Conservation (phyloP, 2,888 invertebrate species). For the Tachina fera region DNA sequence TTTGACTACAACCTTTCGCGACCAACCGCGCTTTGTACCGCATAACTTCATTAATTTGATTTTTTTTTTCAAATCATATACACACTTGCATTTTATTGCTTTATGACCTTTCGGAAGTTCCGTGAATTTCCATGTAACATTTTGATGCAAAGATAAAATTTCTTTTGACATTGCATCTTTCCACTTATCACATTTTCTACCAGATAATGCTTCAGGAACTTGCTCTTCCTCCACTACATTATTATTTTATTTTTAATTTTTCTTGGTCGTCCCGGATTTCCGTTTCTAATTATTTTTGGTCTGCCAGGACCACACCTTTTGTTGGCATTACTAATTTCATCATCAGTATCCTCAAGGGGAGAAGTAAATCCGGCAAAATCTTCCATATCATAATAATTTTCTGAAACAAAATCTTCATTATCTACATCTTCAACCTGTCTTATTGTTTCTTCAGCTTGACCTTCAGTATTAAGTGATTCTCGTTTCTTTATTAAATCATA, state of each 20-base stretch:
- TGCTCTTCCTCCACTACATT: constrained; percentile 18
- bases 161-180: constrained; percentile 13
- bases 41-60: neutral
- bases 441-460: neutral
- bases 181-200: neutral
- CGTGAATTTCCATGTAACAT: too few relatives aligned
- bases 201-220: neutral
- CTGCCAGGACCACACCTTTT: neutral
- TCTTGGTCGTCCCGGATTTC: neutral
- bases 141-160: neutral
- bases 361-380: constrained; percentile 1
- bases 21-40: too few relatives aligned
- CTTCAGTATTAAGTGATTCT: neutral
- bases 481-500: neutral
- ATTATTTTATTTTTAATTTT: neutral
- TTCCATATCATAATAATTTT: neutral
- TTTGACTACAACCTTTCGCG: too few relatives aligned
- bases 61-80: neutral
- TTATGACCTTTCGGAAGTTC: too few relatives aligned
- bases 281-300: neutral
- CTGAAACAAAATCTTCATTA: constrained; percentile 1
- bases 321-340: neutral
- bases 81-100: too few relatives aligned
- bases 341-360: neutral
- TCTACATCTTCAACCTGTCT: neutral